phyloP scores from a whole-genome alignment of 1,140 invertebrate genomes.

The Platyscapa corneri region DNA sequence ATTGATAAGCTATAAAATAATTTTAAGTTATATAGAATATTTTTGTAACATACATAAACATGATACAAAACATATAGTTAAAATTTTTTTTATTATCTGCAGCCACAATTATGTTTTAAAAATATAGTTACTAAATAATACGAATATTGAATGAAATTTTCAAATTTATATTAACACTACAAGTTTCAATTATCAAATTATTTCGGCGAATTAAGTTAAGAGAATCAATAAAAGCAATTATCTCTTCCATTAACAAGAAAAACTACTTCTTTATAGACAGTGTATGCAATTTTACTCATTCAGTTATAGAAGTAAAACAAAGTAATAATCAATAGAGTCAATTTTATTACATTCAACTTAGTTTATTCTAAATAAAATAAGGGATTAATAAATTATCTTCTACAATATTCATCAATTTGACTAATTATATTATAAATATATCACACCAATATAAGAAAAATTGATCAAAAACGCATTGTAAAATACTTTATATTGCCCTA shows the following conservation, averaged over 20 bases:
- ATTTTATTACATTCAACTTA: conserved; percentile 31
- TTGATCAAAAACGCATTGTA: no score
- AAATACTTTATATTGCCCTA: no score
- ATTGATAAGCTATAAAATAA: no score
- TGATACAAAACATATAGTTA: no score
- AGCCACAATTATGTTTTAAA: no score
- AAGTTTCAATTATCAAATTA: neutral
- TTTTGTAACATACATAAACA: no score
- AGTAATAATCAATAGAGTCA: neutral
- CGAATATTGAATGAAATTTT: no score
- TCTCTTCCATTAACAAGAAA: conserved; percentile 50
- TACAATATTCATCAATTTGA: neutral
- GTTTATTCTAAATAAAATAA: neutral
- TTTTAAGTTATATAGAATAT: no score
- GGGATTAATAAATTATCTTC: neutral
- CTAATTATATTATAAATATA: neutral
- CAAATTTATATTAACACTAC: no score
- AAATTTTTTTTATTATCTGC: no score
- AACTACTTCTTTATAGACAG: neutral
- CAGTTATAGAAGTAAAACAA: neutral
- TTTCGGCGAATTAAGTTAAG: neutral
- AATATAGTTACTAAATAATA: no score
- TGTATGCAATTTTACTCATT: neutral
- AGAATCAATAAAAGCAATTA: conserved; percentile 16
- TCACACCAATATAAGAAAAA: neutral